phyloP scores from a whole-genome alignment of 2,888 invertebrate species.

The Selenia dentaria region DNA sequence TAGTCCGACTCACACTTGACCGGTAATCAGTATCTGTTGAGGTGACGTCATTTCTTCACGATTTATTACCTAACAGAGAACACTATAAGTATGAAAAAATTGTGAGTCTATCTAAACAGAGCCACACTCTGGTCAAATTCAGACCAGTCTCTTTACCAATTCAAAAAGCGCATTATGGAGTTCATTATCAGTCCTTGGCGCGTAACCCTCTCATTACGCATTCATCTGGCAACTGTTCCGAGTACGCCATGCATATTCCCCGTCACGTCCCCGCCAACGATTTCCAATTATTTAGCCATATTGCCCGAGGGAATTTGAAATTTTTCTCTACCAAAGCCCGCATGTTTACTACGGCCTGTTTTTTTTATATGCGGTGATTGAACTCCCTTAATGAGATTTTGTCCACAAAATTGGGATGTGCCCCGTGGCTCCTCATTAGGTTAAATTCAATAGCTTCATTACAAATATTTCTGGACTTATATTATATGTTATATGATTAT shows the following conservation, averaged over 20 bases:
- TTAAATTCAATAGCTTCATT: constrained; percentile 2
- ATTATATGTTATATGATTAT: no score
- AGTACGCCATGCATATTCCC: constrained; percentile 43
- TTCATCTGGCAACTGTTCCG: constrained; percentile 43
- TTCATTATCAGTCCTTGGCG: constrained; percentile 9
- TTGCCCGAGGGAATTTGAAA: constrained; percentile 25
- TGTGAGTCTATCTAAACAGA: no score
- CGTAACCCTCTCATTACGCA: constrained; percentile 37
- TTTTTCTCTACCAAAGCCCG: constrained; percentile 15
- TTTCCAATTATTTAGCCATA: constrained; percentile 43
- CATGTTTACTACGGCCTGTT: constrained; percentile 3
- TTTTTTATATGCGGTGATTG: constrained; percentile 15
- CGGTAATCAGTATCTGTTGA: no score
- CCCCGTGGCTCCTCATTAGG: constrained; percentile 15
- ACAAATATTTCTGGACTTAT: background rate
- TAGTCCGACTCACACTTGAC: no score
- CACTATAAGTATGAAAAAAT: no score
- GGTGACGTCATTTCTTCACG: no score
- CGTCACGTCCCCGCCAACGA: constrained; percentile 39
- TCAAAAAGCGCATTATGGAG: background rate
- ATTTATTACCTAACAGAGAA: no score
- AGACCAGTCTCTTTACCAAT: no score
- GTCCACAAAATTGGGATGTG: constrained; percentile 1
- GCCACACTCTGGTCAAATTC: no score
- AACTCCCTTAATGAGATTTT: constrained; percentile 16